Evolutionary conservation across 2,888 invertebrate species (phyloP).

Genomic region (Trachelus troglodyta): DNA sequence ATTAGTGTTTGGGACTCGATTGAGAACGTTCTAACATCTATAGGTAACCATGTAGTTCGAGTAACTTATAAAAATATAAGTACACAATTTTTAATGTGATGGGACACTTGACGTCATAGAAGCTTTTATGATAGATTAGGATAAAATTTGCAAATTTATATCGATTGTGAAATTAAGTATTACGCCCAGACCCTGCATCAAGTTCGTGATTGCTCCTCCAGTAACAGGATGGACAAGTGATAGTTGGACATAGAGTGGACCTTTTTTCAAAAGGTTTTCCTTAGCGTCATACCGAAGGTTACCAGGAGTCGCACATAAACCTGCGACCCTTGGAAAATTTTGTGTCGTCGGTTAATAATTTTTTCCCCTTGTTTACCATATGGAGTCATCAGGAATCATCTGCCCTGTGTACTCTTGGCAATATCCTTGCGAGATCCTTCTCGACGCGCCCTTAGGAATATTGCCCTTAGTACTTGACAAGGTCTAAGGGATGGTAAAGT

Average conservation of each 20-base stretch:
- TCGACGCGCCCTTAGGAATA: background rate
- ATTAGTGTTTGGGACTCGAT: no score
- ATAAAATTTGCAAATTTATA: background rate
- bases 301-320: background rate
- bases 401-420: background rate
- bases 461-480: background rate
- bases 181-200: background rate
- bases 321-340: background rate
- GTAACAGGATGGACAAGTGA: background rate
- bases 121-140: background rate
- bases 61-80: no score
- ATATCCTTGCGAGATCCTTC: background rate
- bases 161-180: background rate
- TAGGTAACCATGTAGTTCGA: background rate
- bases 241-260: background rate
- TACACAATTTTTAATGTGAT: background rate
- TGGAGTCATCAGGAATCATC: background rate
- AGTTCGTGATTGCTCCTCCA: background rate
- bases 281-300: background rate
- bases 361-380: background rate
- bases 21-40: background rate
- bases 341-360: background rate
- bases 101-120: background rate
- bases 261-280: background rate
- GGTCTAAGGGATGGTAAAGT: background rate